A percentile compares a stretch with the other conserved stretches of the same genome.
Conservation (phyloP, 2,888 invertebrate genomes). For the Campaea margaritaria region DNA sequence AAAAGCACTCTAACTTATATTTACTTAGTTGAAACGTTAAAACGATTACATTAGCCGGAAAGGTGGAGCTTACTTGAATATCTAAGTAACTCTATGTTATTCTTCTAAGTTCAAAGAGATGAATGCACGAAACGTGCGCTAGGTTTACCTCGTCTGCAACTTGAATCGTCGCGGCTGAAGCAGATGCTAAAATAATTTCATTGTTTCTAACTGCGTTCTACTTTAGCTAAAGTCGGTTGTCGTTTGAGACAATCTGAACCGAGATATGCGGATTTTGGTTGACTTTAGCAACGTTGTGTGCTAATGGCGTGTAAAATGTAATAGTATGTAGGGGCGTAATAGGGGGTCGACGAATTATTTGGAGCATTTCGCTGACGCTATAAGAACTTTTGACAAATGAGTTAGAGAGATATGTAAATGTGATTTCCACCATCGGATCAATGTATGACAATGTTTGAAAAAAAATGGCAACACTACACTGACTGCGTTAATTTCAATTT, state of each 20-base stretch:
- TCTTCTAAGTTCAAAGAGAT: constrained; percentile 27
- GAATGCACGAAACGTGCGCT: constrained; percentile 30
- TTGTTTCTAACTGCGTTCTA: constrained; percentile 1
- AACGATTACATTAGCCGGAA: constrained; percentile 13
- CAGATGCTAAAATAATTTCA: constrained; percentile 22
- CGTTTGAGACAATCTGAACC: constrained; percentile 3
- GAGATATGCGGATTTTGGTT: neutral
- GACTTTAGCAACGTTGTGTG: neutral
- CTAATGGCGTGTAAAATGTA: constrained; percentile 37
- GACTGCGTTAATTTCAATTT: too few species aligned
- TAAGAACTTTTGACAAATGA: neutral
- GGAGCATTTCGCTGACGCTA: neutral
- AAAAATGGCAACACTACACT: too few species aligned
- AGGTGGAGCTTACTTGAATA: constrained; percentile 19
- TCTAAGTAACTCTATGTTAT: constrained; percentile 33
- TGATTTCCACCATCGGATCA: too few species aligned
- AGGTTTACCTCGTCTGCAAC: constrained; percentile 7
- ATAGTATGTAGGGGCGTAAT: constrained; percentile 36
- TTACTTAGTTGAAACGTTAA: constrained; percentile 11
- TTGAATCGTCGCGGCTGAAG: constrained; percentile 13
- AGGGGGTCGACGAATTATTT: neutral
- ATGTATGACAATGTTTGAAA: too few species aligned
- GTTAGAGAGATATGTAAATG: too few species aligned
- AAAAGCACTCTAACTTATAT: neutral
- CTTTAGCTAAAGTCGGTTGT: neutral